phyloP scores from a whole-genome alignment of 2,113 vertebrate species.

The Progne subis region DNA sequence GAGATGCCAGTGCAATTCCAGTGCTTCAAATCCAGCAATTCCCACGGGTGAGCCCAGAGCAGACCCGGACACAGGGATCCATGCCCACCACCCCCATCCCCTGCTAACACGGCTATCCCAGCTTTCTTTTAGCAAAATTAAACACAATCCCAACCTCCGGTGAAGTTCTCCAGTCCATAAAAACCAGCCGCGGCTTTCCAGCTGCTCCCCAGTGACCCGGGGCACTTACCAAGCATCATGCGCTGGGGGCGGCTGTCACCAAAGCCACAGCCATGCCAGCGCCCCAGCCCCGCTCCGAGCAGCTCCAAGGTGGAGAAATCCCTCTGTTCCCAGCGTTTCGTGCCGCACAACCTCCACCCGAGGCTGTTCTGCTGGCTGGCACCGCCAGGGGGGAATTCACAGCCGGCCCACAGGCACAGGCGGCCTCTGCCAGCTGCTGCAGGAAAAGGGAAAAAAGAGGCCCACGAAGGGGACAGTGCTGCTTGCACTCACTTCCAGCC shows the following conservation, averaged over 20 bases:
- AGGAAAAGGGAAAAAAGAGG: background rate
- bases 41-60: fast-evolving
- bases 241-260: constrained; percentile 35
- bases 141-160: background rate
- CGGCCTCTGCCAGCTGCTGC: constrained; percentile 5
- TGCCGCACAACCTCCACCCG: background rate
- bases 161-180: background rate
- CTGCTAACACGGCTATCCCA: background rate
- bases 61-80: fast-evolving
- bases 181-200: constrained; percentile 48
- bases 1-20: background rate
- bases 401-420: background rate
- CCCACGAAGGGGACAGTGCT: background rate
- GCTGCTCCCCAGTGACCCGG: constrained; percentile 29
- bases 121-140: background rate
- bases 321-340: background rate
- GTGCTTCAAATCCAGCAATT: background rate
- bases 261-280: background rate
- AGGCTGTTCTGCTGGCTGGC: background rate
- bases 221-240: constrained; percentile 48
- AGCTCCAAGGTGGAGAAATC: background rate
- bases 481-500: background rate
- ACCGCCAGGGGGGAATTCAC: background rate
- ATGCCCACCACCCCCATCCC: background rate
- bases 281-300: background rate